Evolutionary conservation across 1,140 invertebrate species (phyloP), one percentile per base, ranked within the genome.

Genomic region (Dysdera silvatica): DNA sequence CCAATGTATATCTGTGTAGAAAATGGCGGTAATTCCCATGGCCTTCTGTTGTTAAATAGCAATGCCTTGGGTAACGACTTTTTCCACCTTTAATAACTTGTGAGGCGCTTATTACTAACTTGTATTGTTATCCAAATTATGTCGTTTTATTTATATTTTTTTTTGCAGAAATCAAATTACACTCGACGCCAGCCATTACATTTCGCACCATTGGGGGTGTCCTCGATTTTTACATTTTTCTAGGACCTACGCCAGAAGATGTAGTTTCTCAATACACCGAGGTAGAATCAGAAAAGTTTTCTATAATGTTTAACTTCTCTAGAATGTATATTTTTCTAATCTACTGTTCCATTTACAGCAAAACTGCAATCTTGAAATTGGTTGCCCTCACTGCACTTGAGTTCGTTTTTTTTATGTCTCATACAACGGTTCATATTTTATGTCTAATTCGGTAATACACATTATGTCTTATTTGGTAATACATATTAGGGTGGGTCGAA

Each of bases 1-100:
- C 88, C 89, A 1, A 90, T 91, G 75, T 89, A 87, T 71, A 72
- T 91, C 71, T 76, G 81, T 0, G 72, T 89, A 49, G 87, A 89
- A 67, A 67, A 73, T 23, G 71, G 72, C 83, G 82, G 32, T 79
- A 70, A 83, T 82, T 32, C 80, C 69, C 82, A 86, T 73, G 88
- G 87, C 35, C 82, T 88, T 8, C 77, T 88, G 29, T 79, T 91
- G 26, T 76, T 87, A 26, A 91, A 89, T 66, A 87, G 86, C 64
- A 88, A 91, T 76, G 86, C 87, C 53, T 87, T 89, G 84, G 87
- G 87, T 88, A 78, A 73, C 86, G 87, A 78, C 73, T 74, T 69
- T 66, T 32, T 58, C 16, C 26, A 26, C 7, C 14, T 31, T 24
- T 18, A 52, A 52, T 35, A 32, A 29, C 20, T 52, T 35, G 7